phyloP scores from a whole-genome alignment of 2,888 invertebrate genomes.

The Tipula helvola region DNA sequence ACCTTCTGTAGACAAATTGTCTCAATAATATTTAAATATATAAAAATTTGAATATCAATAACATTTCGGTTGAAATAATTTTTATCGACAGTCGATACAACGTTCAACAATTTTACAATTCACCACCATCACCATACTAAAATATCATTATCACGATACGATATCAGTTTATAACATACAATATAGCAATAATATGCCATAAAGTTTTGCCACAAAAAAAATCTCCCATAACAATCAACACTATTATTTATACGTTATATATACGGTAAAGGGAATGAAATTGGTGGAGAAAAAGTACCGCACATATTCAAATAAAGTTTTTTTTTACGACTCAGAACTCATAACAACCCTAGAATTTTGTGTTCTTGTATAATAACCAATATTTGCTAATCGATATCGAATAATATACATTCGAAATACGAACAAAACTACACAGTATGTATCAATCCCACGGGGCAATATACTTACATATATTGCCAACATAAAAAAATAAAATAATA shows the following conservation, averaged over 20 bases:
- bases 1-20: too few species aligned
- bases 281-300: not conserved
- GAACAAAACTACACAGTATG: not conserved
- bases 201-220: not conserved
- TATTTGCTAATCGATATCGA: not conserved
- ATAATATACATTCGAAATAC: not conserved
- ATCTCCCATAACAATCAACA: not conserved
- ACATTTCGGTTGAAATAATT: too few species aligned
- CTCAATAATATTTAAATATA: too few species aligned
- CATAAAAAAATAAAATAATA: not conserved
- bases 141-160: not conserved
- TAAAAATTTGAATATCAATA: too few species aligned
- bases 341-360: not conserved
- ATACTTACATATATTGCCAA: not conserved
- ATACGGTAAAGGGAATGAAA: not conserved
- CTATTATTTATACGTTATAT: not conserved
- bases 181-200: not conserved
- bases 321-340: not conserved
- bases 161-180: not conserved
- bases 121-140: too few species aligned
- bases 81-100: too few species aligned
- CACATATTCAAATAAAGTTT: not conserved
- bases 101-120: not conserved
- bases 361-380: not conserved
- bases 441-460: not conserved